Evolutionary conservation across 2,888 invertebrate species (phyloP), one percentile per base, ranked within the genome.

Genomic region (Lasioglossum morio): DNA sequence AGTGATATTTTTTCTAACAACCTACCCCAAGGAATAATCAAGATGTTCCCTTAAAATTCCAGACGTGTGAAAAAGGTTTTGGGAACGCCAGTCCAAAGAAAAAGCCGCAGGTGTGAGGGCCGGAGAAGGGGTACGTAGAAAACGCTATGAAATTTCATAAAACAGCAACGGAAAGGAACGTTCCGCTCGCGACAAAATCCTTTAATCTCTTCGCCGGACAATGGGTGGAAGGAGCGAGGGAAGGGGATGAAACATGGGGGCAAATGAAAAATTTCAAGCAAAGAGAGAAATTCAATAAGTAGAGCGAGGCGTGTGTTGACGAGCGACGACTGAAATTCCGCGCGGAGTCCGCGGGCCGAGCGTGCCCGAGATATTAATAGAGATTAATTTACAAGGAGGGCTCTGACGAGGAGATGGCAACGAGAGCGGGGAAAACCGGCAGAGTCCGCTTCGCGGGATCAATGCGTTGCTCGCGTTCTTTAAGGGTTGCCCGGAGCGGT

Each of bases 391-490:
- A 70, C 79, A 72, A 34, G 34, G 34, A 34, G 10, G 74, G 19
- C 48, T 1, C 1, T 27, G 27, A 12, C 27, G n/a, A 14, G 14
- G 27, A 60, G 60, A 60, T 5, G 60, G 60, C 60, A 14, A 27
- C 27, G 27, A 27, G 27, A 14, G 60, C 12, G 37, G 27, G 37
- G 43, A 34, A 73, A 16, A 37, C 48, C 27, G 12, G 27, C 66
- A 23, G 34, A 66, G 75, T 34, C 72, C 23, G 53, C 53, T 23
- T 53, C 60, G 75, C 72, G 69, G 84, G 84, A 88, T 89, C 89
- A 82, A 89, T 87, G 60, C 46, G 43, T 73, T n/a, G 73, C 73
- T 66, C 30, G 48, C 19, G 53, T 89, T 89, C 82, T 89, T 89
- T 79, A 37, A 69, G 10, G 37, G 37, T 4, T 37, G 23, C 37